A percentile compares a stretch with the other conserved stretches of the same genome.
Evolutionary conservation across 2,888 invertebrate species (phyloP).

Genomic region (Acanthosepion esculentum): DNA sequence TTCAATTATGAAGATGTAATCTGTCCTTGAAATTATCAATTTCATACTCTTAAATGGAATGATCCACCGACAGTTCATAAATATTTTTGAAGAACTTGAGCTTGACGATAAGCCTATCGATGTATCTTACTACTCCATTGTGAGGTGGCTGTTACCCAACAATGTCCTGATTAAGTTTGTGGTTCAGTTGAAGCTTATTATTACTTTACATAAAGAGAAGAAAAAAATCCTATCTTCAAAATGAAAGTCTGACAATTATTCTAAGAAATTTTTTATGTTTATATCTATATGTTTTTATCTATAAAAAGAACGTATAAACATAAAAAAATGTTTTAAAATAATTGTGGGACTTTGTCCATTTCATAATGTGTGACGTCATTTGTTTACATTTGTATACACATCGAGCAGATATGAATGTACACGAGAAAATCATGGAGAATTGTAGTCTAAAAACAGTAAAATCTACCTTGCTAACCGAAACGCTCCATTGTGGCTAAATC

Average conservation of each 20-base stretch:
- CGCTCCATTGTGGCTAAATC: no score
- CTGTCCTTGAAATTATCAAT: not conserved
- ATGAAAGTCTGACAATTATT: not conserved
- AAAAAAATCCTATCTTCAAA: not conserved
- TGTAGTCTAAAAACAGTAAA: no score
- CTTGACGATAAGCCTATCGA: not conserved
- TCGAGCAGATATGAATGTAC: no score
- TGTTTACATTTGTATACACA: no score
- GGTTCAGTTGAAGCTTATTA: not conserved
- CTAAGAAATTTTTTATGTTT: no score
- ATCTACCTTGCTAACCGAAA: no score
- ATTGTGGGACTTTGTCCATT: no score
- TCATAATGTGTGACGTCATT: no score
- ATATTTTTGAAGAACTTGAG: not conserved
- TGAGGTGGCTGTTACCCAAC: not conserved
- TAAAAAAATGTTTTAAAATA: no score
- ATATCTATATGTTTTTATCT: no score
- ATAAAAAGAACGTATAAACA: no score
- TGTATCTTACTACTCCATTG: not conserved
- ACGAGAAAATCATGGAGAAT: no score
- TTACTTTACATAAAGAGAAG: not conserved
- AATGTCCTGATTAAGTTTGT: not conserved
- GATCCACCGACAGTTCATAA: not conserved
- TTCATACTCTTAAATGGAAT: not conserved
- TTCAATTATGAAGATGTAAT: not conserved